These are phyloP conservation scores for Eidolon dupreanum DNA, from an alignment of 2,797 vertebrate genomes.

Conservation along the genomic window DNA sequence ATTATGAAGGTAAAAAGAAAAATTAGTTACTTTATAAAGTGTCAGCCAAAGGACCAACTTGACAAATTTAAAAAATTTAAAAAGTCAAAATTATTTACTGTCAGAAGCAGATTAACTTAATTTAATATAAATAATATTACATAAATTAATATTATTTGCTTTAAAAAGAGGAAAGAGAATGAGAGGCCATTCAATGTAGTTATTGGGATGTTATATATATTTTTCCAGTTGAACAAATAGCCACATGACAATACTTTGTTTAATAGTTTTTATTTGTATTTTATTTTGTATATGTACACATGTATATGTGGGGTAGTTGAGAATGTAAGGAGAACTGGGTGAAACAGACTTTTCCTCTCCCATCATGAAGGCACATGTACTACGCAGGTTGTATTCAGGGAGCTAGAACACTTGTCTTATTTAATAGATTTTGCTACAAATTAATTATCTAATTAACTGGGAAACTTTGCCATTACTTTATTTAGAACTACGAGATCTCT, in stretches of 20 bases:
- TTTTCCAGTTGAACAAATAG: background rate
- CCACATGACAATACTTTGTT: background rate
- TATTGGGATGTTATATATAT: background rate
- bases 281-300: background rate
- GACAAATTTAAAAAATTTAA: background rate
- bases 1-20: slow-evolving; percentile 23
- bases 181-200: background rate
- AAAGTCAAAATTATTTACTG: background rate
- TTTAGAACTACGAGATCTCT: background rate
- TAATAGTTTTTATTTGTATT: background rate
- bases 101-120: background rate
- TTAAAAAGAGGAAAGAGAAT: background rate
- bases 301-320: no score
- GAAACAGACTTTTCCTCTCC: background rate
- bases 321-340: background rate
- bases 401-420: background rate
- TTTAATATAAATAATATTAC: background rate
- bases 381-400: background rate
- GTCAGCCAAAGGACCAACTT: background rate
- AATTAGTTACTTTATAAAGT: background rate
- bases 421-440: background rate
- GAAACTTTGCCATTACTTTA: background rate
- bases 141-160: background rate
- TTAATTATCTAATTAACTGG: background rate
- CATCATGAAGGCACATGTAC: background rate